A percentile compares a stretch with the other conserved stretches of the same genome.
Conservation (phyloP, 2,888 invertebrate genomes). For the Eurois occulta region DNA sequence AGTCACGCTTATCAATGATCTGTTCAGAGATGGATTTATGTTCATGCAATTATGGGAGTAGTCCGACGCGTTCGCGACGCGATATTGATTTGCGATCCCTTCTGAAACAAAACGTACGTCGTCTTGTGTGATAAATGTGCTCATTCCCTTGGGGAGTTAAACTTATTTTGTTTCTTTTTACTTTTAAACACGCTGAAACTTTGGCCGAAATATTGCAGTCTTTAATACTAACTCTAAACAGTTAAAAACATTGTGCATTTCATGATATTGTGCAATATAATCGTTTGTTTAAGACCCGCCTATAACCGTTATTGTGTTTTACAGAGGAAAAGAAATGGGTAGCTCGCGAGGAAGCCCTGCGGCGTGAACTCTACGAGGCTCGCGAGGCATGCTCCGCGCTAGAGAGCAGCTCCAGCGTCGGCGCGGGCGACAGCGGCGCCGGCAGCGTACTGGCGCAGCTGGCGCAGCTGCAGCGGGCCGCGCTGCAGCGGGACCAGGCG, state of each 20-base stretch:
- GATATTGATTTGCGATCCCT: not conserved
- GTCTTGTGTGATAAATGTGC: not conserved
- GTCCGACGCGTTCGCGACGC: not conserved
- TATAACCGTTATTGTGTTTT: not conserved
- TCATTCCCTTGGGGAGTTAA: not conserved
- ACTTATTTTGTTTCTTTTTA: not conserved
- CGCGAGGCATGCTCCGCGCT: slow-evolving; percentile 73
- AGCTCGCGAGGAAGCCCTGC: slow-evolving; percentile 79
- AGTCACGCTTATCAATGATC: not conserved
- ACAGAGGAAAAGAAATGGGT: slow-evolving; percentile 86
- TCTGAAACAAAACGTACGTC: not conserved
- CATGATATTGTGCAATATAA: not conserved
- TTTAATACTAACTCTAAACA: not conserved
- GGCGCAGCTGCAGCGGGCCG: slow-evolving; percentile 77
- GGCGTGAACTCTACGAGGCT: slow-evolving; percentile 78
- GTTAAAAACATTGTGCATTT: not conserved
- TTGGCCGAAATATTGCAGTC: not conserved
- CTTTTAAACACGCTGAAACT: not conserved
- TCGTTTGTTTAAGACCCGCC: not conserved
- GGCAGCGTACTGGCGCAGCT: slow-evolving; percentile 77
- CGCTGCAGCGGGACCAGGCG: not conserved
- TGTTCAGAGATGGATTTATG: not conserved
- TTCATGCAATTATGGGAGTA: not conserved
- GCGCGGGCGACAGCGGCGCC: slow-evolving; percentile 31
- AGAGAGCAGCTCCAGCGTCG: slow-evolving; percentile 43